Evolutionary conservation across 2,113 vertebrate genomes (phyloP), one percentile per base, ranked within the genome.

Genomic region (Ascaphus truei): DNA sequence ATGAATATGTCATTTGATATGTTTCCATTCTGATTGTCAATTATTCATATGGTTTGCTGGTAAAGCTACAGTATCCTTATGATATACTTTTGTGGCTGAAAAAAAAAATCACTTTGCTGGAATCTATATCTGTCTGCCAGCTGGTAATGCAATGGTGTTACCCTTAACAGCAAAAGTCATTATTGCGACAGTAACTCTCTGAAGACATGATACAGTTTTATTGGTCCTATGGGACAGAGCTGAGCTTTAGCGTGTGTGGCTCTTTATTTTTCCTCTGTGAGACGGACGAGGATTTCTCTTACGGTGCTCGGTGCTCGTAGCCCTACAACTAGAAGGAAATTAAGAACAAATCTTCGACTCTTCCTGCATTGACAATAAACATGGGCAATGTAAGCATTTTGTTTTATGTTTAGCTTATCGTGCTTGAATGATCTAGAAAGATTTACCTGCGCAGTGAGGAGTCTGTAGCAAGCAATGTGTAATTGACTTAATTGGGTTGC

Each of bases 331-430:
- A 4, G 6, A 20, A 43, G 76, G 33, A 61, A 29, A 0, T 30
- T 33, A 10, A 37, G 23, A 55, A 34, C 43, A 61, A 26, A 18
- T 0, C 39, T 41, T 53, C 1, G 48, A 25, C 41, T 50, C 34
- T 51, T 71, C 13, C 62, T 3, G 55, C 63, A 13, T 43, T 15
- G 26, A 13, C 22, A 27, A 45, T 53, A 18, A 31, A 12, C 71
- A 84, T 83, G 81, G 85, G 85, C 71, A 85, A 84, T 0, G 82
- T 84, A 83, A 87, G 85, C 59, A 16, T 34, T 27, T 22, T 25
- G 50, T 72, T 47, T 51, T 23, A 10, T 1, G 29, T 83, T n/a
- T n/a, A n/a, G n/a, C n/a, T n/a, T n/a, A n/a, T n/a, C n/a, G n/a
- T n/a, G n/a, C n/a, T n/a, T n/a, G n/a, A n/a, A n/a, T n/a, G n/a